A percentile compares a stretch with the other conserved stretches of the same genome.
phyloP scores from a whole-genome alignment of 2,113 vertebrate genomes.

The Grallaria varia region DNA sequence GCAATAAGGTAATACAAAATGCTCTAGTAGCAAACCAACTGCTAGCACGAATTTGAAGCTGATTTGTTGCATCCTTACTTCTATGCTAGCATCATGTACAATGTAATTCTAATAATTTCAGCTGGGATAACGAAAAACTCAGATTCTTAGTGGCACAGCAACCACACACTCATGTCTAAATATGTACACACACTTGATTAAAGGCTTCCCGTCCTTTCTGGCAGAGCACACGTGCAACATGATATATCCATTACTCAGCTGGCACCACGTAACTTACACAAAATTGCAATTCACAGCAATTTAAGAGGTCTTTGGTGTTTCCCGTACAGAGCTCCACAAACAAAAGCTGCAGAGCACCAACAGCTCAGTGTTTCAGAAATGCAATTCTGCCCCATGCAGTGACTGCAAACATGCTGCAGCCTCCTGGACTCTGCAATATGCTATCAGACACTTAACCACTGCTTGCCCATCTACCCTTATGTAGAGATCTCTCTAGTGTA shows the following conservation, averaged over 20 bases:
- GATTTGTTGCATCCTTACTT: not conserved
- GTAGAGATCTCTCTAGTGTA: slow-evolving; percentile 18
- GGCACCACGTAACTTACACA: slow-evolving; percentile 18
- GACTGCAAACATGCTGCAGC: slow-evolving; percentile 15
- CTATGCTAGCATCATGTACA: not conserved
- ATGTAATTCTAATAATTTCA: slow-evolving; percentile 8
- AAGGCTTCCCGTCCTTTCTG: slow-evolving; percentile 14
- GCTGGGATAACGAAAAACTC: not conserved
- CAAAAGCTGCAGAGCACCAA: slow-evolving; percentile 41
- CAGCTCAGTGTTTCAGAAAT: slow-evolving; percentile 49
- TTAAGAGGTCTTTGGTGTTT: slow-evolving; percentile 31
- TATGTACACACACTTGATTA: not conserved
- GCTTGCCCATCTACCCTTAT: not conserved
- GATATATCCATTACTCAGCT: not conserved
- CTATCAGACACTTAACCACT: slow-evolving; percentile 32
- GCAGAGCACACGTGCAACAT: not conserved
- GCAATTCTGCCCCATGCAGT: slow-evolving; percentile 69
- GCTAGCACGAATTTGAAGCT: slow-evolving; percentile 5
- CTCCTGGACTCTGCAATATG: not conserved
- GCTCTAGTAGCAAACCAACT: slow-evolving; percentile 10
- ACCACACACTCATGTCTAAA: not conserved
- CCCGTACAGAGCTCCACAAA: slow-evolving; percentile 39
- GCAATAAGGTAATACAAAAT: slow-evolving; percentile 6
- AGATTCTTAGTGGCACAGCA: not conserved
- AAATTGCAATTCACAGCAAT: slow-evolving; percentile 44